These are phyloP conservation scores for Parauchenoglanis ngamensis DNA, from an alignment of 2,797 vertebrate species.

Conservation along the genomic window DNA sequence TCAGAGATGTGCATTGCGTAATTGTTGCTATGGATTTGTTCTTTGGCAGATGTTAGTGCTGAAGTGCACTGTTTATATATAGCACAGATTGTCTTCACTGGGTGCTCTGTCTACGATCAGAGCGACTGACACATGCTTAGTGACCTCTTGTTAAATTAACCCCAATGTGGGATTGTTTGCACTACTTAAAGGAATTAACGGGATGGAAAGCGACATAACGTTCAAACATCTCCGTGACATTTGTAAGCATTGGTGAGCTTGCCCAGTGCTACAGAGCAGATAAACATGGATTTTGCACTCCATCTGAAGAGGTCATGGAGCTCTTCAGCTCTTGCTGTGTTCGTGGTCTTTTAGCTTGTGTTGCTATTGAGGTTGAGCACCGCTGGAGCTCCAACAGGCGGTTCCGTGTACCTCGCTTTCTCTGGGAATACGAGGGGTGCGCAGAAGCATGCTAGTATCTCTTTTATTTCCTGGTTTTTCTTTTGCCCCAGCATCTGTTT, in stretches of 20 bases:
- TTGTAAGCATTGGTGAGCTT: background rate
- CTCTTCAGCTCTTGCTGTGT: slow-evolving; percentile 14
- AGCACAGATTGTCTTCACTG: background rate
- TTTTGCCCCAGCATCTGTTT: slow-evolving; percentile 5
- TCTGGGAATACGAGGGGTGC: background rate
- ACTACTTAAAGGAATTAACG: background rate
- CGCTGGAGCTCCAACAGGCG: background rate
- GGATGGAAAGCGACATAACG: background rate
- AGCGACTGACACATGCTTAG: background rate
- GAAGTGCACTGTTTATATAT: slow-evolving; percentile 6
- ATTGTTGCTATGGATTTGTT: slow-evolving; percentile 40
- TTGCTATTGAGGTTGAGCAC: slow-evolving; percentile 14
- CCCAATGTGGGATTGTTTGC: background rate
- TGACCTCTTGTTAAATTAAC: slow-evolving; percentile 23
- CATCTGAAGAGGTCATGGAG: background rate
- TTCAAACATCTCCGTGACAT: background rate
- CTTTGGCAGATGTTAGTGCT: slow-evolving; percentile 20
- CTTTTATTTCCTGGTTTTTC: slow-evolving; percentile 4
- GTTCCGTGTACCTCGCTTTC: background rate
- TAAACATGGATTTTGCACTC: background rate
- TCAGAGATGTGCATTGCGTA: background rate
- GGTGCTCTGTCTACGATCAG: background rate
- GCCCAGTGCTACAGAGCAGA: background rate
- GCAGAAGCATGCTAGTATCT: background rate
- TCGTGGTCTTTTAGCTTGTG: background rate